phyloP scores from a whole-genome alignment of 2,888 invertebrate genomes.

The Ophraella communa region DNA sequence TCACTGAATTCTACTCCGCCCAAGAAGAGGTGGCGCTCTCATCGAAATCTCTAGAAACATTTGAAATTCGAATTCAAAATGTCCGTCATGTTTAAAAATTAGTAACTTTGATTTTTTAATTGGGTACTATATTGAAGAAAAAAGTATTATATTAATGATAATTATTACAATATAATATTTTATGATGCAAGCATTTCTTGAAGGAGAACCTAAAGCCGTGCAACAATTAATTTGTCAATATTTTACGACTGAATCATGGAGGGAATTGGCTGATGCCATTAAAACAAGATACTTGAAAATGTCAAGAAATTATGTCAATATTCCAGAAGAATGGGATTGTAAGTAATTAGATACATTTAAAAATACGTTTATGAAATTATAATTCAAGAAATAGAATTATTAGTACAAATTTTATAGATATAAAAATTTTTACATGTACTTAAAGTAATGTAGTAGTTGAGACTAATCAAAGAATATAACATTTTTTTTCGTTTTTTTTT shows the following conservation, averaged over 20 bases:
- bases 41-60: no score
- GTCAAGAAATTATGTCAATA: conserved; percentile 11
- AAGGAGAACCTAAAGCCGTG: not conserved
- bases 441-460: no score
- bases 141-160: not conserved
- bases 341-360: not conserved
- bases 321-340: conserved; percentile 5
- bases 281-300: conserved; percentile 11
- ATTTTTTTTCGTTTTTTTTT: no score
- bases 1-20: no score
- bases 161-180: not conserved
- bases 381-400: no score
- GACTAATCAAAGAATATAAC: no score
- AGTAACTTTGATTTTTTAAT: no score
- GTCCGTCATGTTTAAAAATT: no score
- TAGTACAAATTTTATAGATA: no score
- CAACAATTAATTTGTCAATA: not conserved
- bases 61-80: no score
- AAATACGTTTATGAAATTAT: not conserved
- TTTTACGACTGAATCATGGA: conserved; percentile 12
- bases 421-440: no score
- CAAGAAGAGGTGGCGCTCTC: no score
- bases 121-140: not conserved
- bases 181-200: not conserved
- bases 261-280: conserved; percentile 5